Percentiles rank a stretch among this genome's conserved stretches.
phyloP scores from a whole-genome alignment of 2,888 invertebrate genomes.

The Dascillus cervinus region DNA sequence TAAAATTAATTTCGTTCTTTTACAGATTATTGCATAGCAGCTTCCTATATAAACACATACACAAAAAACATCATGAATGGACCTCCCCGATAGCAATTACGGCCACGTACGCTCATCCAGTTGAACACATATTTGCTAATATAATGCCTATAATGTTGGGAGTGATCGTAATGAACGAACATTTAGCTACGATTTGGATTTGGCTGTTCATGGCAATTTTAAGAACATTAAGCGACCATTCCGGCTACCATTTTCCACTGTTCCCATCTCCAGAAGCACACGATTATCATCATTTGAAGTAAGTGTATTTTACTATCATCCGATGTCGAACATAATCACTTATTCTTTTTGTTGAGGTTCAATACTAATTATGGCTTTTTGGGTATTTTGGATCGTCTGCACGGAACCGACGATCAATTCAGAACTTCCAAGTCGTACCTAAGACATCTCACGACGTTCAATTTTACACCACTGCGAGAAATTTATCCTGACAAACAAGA shows the following conservation, averaged over 20 bases:
- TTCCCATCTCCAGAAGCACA: constrained; percentile 65
- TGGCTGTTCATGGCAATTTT: constrained; percentile 75
- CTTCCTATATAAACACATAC: constrained; percentile 68
- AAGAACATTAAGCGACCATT: constrained; percentile 73
- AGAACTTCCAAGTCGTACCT: constrained; percentile 61
- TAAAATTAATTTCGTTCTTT: constrained; percentile 14
- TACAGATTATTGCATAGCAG: constrained; percentile 65
- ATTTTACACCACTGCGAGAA: constrained; percentile 57
- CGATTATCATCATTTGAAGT: constrained; percentile 83
- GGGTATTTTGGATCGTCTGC: constrained; percentile 72
- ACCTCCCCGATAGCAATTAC: constrained; percentile 79
- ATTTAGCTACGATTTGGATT: constrained; percentile 67
- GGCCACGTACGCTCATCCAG: constrained; percentile 72
- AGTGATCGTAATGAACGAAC: constrained; percentile 64
- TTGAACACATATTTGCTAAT: constrained; percentile 71
- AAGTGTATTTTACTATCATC: too few relatives aligned
- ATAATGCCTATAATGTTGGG: constrained; percentile 69
- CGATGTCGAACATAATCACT: neutral
- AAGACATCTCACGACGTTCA: constrained; percentile 65
- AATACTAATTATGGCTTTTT: constrained; percentile 78
- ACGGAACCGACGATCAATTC: constrained; percentile 74
- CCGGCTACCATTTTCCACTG: constrained; percentile 61
- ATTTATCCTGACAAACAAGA: constrained; percentile 59
- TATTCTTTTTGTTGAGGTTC: constrained; percentile 67
- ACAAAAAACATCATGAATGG: constrained; percentile 85